A percentile compares a stretch with the other conserved stretches of the same genome.
Evolutionary conservation across 2,888 invertebrate genomes (phyloP).

Genomic region (Andrena bucephala): DNA sequence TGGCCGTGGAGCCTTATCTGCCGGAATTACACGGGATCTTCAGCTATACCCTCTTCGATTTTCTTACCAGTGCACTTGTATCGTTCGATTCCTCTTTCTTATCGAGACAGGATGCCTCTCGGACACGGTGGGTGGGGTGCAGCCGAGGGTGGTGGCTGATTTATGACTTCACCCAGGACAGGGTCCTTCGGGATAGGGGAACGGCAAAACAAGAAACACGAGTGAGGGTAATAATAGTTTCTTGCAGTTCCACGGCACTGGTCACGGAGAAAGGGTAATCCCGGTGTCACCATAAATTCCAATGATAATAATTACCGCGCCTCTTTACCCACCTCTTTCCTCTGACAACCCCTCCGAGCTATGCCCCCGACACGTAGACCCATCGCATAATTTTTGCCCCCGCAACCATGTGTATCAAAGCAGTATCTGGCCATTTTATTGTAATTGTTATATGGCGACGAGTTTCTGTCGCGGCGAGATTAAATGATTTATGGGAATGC

Average conservation of each 20-base stretch:
- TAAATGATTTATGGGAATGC: background rate
- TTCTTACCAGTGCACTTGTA: conserved; percentile 49
- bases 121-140: conserved; percentile 34
- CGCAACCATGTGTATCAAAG: conserved; percentile 12
- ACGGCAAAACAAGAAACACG: conserved; percentile 75
- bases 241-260: conserved; percentile 74
- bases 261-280: conserved; percentile 71
- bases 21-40: conserved; percentile 5
- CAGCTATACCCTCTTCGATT: conserved; percentile 35
- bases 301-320: conserved; percentile 75
- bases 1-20: conserved; percentile 21
- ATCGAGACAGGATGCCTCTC: conserved; percentile 27
- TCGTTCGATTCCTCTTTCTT: conserved; percentile 54
- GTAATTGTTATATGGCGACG: conserved; percentile 6
- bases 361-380: conserved; percentile 3
- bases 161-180: conserved; percentile 69
- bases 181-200: conserved; percentile 61
- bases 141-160: conserved; percentile 63
- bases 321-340: conserved; percentile 55
- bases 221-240: conserved; percentile 79
- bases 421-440: background rate
- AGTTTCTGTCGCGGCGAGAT: background rate
- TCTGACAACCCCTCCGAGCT: conserved; percentile 15
- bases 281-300: conserved; percentile 73
- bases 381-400: conserved; percentile 42